Evolutionary conservation across 64 coral and sea anemone species (phyloP), one percentile per base, ranked within the genome.

Genomic region (Stichodactyla helianthus): DNA sequence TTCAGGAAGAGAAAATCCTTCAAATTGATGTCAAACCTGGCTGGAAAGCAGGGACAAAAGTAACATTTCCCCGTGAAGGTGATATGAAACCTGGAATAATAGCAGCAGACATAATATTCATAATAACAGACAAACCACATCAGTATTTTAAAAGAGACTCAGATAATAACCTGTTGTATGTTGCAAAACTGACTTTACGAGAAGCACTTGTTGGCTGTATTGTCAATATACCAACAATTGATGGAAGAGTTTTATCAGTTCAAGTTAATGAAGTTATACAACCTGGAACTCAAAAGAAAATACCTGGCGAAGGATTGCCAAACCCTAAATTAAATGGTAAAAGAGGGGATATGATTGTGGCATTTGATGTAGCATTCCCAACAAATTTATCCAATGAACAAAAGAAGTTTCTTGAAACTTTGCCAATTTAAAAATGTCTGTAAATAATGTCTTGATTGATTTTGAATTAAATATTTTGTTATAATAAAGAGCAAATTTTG

Each of bases 11-110:
- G 50, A 90, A 90, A 63, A 90, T 90, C 53, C 71, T 90, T 55
- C 83, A 83, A 50, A 84, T 90, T 7, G 78, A 90, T n/a, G 55
- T 90, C 35, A 90, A 95, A 56, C 93, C 93, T 28, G 97, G 97
- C 15, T 99, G 97, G 97, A 99, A 99, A 67, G 97, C 93, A 52
- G 97, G 97, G 17, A 99, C 93, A 81, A 89, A 87, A 83, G 82
- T 99, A 55, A 99, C 90, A 77, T 99, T 95, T 84, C 19, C 88
- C 15, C 65, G 74, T 26, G 87, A 90, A 64, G 97, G 97, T 1
- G 93, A 99, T 55, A 84, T 88, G 59, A 95, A 93, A 80, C 79
- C 83, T 50, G 97, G 93, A 15, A 26, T 87, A 63, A 87, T 95
- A 31, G 82, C 97, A 57, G 93, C 97, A 52, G 97, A 99, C 55